Evolutionary conservation across 2,888 invertebrate genomes (phyloP), one percentile per base, ranked within the genome.

Genomic region (Prosopocoilus inquinatus): DNA sequence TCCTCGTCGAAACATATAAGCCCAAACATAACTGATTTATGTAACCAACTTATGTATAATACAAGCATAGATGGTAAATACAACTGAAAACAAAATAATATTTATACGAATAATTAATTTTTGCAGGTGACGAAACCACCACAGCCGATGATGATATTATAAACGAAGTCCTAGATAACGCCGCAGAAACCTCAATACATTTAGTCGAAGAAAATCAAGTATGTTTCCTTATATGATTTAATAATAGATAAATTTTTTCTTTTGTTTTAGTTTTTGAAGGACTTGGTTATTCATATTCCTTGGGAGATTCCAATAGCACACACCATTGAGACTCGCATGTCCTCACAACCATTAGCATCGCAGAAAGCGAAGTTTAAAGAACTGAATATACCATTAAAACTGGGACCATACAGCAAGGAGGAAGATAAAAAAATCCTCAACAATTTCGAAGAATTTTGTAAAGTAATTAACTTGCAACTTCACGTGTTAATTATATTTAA

Each of bases 381-480:
- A 3, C 38, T 55, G 9, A 33, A 50, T 28, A 15, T 54, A 34
- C 33, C 43, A 34, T 28, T 47, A 13, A 56, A 44, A 33, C 9
- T 4, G 7, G 47, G 51, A 3, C 46, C 34, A 2, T 56, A 41
- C 28, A 43, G 45, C 5, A 48, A 33, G 28, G 28, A 13, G 2
- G 56, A 56, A 48, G 52, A 56, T 48, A 11, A 52, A 4, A 34
- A 11, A 9, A 56, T 56, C 38, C 34, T 28, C 9, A 9, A n/a
- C 5, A 56, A 56, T 16, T 56, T 56, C 15, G 32, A 44, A 47
- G 20, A 52, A 1, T 56, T 56, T 47, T 56, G 56, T 36, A 47
- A 47, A 33, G 47, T 47, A 33, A 47, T 7, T 15, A 33, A 8
- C 7, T 34, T 28, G 13, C 13, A 32, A 32, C 9, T 32, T 13